phyloP scores from a whole-genome alignment of 2,113 vertebrate genomes.

The Gavialis gangeticus region DNA sequence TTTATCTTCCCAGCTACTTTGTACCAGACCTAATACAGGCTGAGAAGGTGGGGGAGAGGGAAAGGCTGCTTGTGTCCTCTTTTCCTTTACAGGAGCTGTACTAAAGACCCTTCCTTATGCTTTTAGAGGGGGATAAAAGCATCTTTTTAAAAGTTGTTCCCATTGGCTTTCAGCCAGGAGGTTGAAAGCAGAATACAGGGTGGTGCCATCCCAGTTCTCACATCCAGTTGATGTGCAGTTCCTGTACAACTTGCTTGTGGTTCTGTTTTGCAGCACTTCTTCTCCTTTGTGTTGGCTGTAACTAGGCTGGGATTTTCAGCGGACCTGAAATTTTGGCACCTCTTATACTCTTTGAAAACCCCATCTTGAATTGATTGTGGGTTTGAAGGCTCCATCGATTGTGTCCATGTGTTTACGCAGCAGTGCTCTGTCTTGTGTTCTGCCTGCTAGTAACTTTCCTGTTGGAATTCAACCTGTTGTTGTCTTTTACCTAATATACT shows the following conservation, averaged over 20 bases:
- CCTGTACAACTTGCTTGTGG: neutral
- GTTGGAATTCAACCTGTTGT: neutral
- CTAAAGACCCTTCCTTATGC: too few species aligned
- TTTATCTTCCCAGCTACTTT: neutral
- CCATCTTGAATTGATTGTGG: neutral
- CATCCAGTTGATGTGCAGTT: neutral
- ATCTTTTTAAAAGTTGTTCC: too few species aligned
- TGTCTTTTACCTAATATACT: neutral
- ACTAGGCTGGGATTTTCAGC: too few species aligned
- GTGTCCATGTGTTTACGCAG: neutral
- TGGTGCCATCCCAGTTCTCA: too few species aligned
- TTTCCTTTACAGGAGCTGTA: neutral
- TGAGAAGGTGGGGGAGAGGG: neutral
- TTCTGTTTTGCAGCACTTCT: neutral
- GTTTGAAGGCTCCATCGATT: neutral
- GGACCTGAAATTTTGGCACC: neutral
- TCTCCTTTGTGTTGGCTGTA: neutral
- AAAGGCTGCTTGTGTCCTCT: neutral
- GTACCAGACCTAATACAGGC: neutral
- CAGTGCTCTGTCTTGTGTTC: neutral
- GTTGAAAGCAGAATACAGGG: too few species aligned
- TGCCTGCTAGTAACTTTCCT: neutral
- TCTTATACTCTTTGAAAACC: neutral
- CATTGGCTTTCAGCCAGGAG: too few species aligned
- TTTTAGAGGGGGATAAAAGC: too few species aligned